Evolutionary conservation across 1,140 invertebrate genomes (phyloP).

Genomic region (Maconellicoccus hirsutus): DNA sequence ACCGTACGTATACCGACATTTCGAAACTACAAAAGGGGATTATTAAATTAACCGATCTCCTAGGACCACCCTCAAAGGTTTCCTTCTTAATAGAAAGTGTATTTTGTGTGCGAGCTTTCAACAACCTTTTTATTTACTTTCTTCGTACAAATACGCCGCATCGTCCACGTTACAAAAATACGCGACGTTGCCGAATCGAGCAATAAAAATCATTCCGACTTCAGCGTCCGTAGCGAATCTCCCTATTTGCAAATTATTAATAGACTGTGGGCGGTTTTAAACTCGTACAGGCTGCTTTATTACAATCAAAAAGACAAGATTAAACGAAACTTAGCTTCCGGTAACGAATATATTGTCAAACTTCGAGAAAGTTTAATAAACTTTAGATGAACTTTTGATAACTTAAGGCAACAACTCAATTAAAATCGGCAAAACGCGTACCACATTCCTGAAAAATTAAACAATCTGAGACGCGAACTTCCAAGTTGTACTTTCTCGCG

Average conservation of each 20-base stretch:
- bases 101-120: constrained; percentile 7
- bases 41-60: constrained; percentile 9
- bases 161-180: too few species aligned
- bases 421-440: constrained; percentile 5
- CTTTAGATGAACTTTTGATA: constrained; percentile 20
- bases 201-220: too few species aligned
- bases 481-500: not conserved
- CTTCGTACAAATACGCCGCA: not conserved
- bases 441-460: constrained; percentile 16
- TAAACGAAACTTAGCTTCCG: constrained; percentile 19
- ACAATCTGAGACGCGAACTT: not conserved
- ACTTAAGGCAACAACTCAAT: constrained; percentile 20
- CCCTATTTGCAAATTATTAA: not conserved
- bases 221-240: not conserved
- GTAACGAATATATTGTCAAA: constrained; percentile 19
- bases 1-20: not conserved
- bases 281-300: not conserved
- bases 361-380: constrained; percentile 17
- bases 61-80: not conserved
- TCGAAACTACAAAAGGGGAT: not conserved
- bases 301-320: constrained; percentile 16
- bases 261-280: not conserved
- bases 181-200: not conserved
- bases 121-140: not conserved
- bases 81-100: constrained; percentile 9